phyloP scores from a whole-genome alignment of 1,140 invertebrate species.

The Lordiphosa collinella region DNA sequence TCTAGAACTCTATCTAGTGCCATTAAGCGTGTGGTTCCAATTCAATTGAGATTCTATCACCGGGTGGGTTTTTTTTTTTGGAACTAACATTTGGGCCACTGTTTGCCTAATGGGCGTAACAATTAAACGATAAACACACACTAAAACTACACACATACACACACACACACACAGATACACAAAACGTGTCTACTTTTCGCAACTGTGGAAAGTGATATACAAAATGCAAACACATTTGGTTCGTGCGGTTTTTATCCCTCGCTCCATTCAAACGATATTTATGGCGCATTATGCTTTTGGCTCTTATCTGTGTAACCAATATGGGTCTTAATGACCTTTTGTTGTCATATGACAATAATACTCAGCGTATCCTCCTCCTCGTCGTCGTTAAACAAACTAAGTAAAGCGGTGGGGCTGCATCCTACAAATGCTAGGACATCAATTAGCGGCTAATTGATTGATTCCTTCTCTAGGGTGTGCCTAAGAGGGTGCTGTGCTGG shows the following conservation, averaged over 20 bases:
- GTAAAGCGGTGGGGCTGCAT: no score
- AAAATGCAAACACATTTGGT: no score
- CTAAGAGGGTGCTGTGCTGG: no score
- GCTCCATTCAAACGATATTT: conserved; percentile 1
- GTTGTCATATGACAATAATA: background rate
- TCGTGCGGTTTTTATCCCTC: background rate
- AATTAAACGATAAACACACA: conserved; percentile 25
- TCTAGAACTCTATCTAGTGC: no score
- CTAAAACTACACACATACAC: background rate
- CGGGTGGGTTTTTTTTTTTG: no score
- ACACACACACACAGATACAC: conserved; percentile 1
- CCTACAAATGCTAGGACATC: no score
- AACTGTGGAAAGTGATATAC: background rate
- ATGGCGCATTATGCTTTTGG: conserved; percentile 7
- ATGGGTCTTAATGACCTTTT: background rate
- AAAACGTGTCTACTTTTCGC: no score
- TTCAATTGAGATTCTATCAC: no score
- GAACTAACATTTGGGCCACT: background rate
- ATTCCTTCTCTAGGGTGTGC: no score
- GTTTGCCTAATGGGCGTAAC: conserved; percentile 2
- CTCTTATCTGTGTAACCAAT: background rate
- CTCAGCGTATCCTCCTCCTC: background rate
- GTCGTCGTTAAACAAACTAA: background rate
- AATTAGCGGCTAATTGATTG: no score
- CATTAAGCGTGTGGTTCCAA: no score